These are phyloP conservation scores for Corythornis vintsioides DNA, from an alignment of 2,113 vertebrate species.

Conservation along the genomic window DNA sequence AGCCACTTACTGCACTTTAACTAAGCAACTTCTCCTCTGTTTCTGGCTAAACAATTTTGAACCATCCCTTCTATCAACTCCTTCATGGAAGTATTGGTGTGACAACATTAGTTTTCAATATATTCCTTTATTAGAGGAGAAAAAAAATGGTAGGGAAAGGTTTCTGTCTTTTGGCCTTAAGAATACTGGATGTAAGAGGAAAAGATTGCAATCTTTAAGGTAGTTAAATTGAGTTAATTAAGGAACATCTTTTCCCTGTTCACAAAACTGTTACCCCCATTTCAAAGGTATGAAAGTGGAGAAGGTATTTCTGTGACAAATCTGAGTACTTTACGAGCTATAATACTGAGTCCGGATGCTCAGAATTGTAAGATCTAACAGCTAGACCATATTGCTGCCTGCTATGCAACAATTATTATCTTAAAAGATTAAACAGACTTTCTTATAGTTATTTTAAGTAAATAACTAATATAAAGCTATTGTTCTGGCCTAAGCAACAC, in stretches of 20 bases:
- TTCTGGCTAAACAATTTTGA: not conserved
- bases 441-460: constrained; percentile 63
- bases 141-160: not conserved
- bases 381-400: not conserved
- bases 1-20: not conserved
- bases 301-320: not conserved
- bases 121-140: not conserved
- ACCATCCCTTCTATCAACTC: not conserved
- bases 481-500: constrained; percentile 51
- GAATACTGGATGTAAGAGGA: not conserved
- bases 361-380: not conserved
- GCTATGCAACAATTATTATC: not conserved
- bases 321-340: not conserved
- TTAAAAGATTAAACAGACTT: constrained; percentile 59
- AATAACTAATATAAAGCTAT: constrained; percentile 64
- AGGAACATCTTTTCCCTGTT: not conserved
- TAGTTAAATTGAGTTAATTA: not conserved
- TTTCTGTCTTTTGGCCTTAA: not conserved
- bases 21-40: not conserved
- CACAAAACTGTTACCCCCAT: not conserved
- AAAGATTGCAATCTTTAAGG: not conserved
- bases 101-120: not conserved
- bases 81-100: not conserved
- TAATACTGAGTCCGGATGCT: not conserved
- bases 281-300: not conserved